Percentiles rank a stretch among this genome's conserved stretches.
These are phyloP conservation scores for Elegia similella DNA, from an alignment of 2,888 invertebrate genomes.

Conservation along the genomic window DNA sequence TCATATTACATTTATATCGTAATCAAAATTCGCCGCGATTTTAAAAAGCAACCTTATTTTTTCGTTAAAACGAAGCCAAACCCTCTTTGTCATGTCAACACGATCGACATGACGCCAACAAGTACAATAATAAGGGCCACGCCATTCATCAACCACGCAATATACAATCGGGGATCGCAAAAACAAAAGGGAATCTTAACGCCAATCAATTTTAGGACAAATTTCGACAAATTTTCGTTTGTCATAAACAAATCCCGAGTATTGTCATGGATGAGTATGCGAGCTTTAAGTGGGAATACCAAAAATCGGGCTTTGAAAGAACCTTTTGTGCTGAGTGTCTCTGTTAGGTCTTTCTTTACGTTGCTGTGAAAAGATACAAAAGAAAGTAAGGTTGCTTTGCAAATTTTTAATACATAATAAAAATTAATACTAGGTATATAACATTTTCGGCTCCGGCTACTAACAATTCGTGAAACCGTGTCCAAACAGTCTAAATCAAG, in stretches of 20 bases:
- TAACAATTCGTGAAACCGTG: no score
- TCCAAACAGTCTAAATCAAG: no score
- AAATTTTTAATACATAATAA: no score
- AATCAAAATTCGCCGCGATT: no score
- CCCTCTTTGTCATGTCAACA: slow-evolving; percentile 12
- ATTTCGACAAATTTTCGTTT: slow-evolving; percentile 13
- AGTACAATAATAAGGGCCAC: slow-evolving; percentile 19
- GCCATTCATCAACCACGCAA: slow-evolving; percentile 37
- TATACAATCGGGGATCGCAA: slow-evolving; percentile 29
- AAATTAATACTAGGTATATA: no score
- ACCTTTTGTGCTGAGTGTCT: neutral
- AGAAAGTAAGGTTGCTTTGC: neutral
- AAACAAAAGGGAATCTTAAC: slow-evolving; percentile 34
- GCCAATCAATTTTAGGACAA: slow-evolving; percentile 16
- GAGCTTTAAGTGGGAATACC: neutral
- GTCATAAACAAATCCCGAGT: slow-evolving; percentile 8
- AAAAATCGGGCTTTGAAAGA: slow-evolving; percentile 6
- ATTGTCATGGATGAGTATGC: slow-evolving; percentile 7
- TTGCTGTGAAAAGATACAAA: neutral
- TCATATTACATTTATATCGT: no score
- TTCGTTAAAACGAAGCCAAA: neutral
- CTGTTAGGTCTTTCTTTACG: neutral
- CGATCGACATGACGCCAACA: slow-evolving; percentile 7
- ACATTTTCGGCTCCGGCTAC: no score
- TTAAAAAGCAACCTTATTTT: neutral